These are phyloP conservation scores for Epizoanthus illoricatus DNA, from an alignment of 92 coral and sea anemone genomes.

Conservation along the genomic window DNA sequence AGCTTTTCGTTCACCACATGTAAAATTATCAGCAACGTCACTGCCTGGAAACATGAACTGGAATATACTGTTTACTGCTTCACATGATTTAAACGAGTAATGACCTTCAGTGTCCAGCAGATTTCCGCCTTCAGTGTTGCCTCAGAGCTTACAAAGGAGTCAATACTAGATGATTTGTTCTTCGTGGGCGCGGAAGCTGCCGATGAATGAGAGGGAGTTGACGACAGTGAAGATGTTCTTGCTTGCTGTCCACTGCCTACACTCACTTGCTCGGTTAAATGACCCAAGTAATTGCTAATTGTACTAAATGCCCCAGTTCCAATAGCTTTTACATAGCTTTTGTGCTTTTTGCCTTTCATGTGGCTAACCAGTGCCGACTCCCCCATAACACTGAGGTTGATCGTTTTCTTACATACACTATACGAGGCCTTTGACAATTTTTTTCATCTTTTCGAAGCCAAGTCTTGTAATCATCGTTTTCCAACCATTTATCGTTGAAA, in stretches of 20 bases:
- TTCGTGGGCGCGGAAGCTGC: constrained; percentile 5
- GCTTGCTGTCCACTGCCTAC: too few relatives aligned
- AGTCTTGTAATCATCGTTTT: constrained; percentile 33
- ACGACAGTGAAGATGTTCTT: too few relatives aligned
- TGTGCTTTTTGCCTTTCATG: constrained; percentile 43
- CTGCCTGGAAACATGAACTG: constrained; percentile 16
- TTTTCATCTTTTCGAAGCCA: constrained; percentile 29
- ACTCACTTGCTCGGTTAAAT: constrained; percentile 33
- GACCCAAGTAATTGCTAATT: constrained; percentile 13
- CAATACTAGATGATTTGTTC: constrained; percentile 17
- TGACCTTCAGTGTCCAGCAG: constrained; percentile 37
- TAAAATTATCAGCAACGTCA: constrained; percentile 14
- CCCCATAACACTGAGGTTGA: constrained; percentile 44
- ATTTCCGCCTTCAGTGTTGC: constrained; percentile 36
- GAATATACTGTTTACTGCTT: not conserved
- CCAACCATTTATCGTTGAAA: constrained; percentile 33
- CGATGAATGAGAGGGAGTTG: too few relatives aligned
- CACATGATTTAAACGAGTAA: constrained; percentile 37
- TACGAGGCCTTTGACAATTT: constrained; percentile 23
- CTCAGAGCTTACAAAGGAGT: constrained; percentile 33
- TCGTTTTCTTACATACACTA: too few relatives aligned
- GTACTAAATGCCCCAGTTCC: constrained; percentile 15
- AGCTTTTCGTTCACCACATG: constrained; percentile 22
- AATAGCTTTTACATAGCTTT: constrained; percentile 33
- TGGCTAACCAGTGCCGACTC: constrained; percentile 43